These are phyloP conservation scores for Scyliorhinus canicula DNA, from an alignment of 2,797 vertebrate species.

Conservation along the genomic window DNA sequence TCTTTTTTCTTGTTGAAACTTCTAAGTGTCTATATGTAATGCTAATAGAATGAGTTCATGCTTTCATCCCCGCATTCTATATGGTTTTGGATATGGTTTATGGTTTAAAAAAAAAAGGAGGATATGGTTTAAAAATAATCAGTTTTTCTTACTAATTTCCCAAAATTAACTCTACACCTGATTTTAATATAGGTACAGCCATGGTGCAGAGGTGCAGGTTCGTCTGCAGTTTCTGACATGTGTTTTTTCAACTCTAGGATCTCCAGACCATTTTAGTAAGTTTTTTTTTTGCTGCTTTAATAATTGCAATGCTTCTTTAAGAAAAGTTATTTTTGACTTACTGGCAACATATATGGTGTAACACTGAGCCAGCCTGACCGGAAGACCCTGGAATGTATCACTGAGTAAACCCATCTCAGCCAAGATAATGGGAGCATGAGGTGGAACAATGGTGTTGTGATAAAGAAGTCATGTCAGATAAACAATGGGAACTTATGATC, in stretches of 20 bases:
- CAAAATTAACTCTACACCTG: not conserved
- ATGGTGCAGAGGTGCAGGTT: constrained; percentile 96
- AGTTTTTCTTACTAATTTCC: not conserved
- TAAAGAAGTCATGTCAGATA: not conserved
- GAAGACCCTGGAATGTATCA: not conserved
- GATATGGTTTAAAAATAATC: not conserved
- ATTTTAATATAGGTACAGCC: constrained; percentile 74
- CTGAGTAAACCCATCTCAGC: not conserved
- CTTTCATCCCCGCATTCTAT: not conserved
- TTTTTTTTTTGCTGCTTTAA: constrained; percentile 38
- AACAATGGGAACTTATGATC: not conserved
- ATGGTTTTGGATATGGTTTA: not conserved
- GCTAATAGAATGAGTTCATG: not conserved
- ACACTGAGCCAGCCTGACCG: not conserved
- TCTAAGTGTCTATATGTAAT: not conserved
- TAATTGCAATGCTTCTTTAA: constrained; percentile 32
- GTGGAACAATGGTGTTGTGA: not conserved
- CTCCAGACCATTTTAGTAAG: constrained; percentile 98
- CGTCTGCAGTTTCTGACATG: constrained; percentile 96
- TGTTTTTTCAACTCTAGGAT: constrained; percentile 95
- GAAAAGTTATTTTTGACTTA: not conserved
- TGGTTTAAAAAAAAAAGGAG: not conserved
- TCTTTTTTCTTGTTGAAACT: not conserved
- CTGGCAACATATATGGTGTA: not conserved
- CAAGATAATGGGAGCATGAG: not conserved